These are phyloP conservation scores for Drosophila kurseongensis DNA, from an alignment of 1,140 invertebrate species.

Conservation along the genomic window DNA sequence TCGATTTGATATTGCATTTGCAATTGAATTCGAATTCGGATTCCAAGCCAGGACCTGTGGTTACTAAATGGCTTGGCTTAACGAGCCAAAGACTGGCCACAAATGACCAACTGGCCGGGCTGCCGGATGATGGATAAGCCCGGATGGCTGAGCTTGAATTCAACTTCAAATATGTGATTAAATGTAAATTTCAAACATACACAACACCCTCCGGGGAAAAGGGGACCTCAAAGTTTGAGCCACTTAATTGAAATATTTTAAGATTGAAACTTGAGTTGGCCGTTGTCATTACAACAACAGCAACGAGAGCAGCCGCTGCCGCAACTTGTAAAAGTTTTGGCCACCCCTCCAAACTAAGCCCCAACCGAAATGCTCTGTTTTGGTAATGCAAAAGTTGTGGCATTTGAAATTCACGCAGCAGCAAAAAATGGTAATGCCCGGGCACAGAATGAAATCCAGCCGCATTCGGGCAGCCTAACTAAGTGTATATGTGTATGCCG, in stretches of 20 bases:
- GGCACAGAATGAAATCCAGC: conserved; percentile 60
- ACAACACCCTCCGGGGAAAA: conserved; percentile 37
- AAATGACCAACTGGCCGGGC: conserved; percentile 43
- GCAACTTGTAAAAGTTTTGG: conserved; percentile 54
- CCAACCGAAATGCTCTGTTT: conserved; percentile 34
- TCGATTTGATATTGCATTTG: conserved; percentile 45
- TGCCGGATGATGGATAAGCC: conserved; percentile 56
- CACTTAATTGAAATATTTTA: conserved; percentile 82
- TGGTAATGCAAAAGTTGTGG: conserved; percentile 71
- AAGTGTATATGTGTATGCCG: conserved; percentile 33
- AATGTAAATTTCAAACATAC: conserved; percentile 68
- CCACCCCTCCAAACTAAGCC: conserved; percentile 6
- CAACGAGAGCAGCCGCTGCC: conserved; percentile 10
- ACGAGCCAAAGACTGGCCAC: conserved; percentile 57
- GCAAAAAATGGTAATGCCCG: conserved; percentile 45
- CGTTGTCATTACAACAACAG: conserved; percentile 67
- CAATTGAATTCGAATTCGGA: conserved; percentile 54
- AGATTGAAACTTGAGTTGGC: conserved; percentile 71
- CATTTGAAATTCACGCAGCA: conserved; percentile 51
- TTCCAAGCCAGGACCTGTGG: conserved; percentile 19
- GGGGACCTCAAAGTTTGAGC: conserved; percentile 69
- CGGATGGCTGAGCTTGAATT: conserved; percentile 37
- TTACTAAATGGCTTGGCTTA: conserved; percentile 61
- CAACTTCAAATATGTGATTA: conserved; percentile 76
- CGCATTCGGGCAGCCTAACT: conserved; percentile 54